These are phyloP conservation scores for Sebastes kiyomatsui DNA, from an alignment of 2,797 vertebrate genomes.

Conservation along the genomic window DNA sequence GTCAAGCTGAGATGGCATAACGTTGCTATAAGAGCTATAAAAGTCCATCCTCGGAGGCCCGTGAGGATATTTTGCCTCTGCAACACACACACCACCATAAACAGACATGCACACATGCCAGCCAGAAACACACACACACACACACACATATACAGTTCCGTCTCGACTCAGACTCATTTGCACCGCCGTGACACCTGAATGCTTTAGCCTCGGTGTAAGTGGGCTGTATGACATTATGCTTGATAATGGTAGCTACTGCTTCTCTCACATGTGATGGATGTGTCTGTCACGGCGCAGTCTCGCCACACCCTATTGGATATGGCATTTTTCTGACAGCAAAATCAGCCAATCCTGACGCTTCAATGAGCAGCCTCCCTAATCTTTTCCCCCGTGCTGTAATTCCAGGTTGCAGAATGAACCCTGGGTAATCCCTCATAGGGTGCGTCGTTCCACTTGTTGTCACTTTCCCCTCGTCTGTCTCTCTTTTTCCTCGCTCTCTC, in stretches of 20 bases:
- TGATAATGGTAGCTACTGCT: slow-evolving; percentile 61
- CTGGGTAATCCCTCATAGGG: slow-evolving; percentile 65
- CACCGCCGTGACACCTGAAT: slow-evolving; percentile 52
- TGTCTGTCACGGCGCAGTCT: slow-evolving; percentile 52
- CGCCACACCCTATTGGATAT: slow-evolving; percentile 65
- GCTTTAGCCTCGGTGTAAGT: slow-evolving; percentile 57
- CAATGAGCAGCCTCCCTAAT: slow-evolving; percentile 67
- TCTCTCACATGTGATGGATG: slow-evolving; percentile 70
- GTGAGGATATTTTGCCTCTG: slow-evolving; percentile 12
- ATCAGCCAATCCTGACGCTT: slow-evolving; percentile 68
- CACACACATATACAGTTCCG: slow-evolving; percentile 4
- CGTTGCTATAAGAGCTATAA: slow-evolving; percentile 20
- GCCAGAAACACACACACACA: background rate
- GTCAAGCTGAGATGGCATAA: slow-evolving; percentile 17
- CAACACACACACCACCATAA: background rate
- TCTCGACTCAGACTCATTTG: slow-evolving; percentile 50
- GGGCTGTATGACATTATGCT: slow-evolving; percentile 65
- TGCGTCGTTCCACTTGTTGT: slow-evolving; percentile 51
- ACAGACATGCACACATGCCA: slow-evolving; percentile 10
- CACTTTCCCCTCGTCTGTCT: slow-evolving; percentile 19
- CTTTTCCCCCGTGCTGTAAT: slow-evolving; percentile 69
- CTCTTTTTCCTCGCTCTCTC: background rate
- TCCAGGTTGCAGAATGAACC: slow-evolving; percentile 67
- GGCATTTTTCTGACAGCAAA: slow-evolving; percentile 66
- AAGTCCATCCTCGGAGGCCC: slow-evolving; percentile 21